phyloP scores from a whole-genome alignment of 2,888 invertebrate genomes.

The Athalia circularis region DNA sequence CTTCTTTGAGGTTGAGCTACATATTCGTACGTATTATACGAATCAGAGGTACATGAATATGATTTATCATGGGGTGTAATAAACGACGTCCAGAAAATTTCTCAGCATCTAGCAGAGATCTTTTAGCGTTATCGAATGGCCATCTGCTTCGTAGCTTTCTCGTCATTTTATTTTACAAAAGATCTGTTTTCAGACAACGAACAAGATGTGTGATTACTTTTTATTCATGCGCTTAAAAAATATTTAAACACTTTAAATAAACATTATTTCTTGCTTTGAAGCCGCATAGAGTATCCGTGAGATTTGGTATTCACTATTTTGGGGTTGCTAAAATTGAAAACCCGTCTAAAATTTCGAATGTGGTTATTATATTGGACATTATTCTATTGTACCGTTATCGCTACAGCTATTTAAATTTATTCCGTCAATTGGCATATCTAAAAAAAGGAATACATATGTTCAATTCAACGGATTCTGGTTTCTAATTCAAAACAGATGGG shows the following conservation, averaged over 20 bases:
- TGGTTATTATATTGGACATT: not conserved
- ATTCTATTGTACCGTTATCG: constrained; percentile 35
- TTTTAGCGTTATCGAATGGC: constrained; percentile 5
- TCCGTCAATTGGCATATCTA: not conserved
- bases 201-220: not conserved
- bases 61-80: not conserved
- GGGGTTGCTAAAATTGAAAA: not conserved
- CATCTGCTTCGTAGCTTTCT: constrained; percentile 35
- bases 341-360: not conserved
- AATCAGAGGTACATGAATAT: not conserved
- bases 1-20: too few relatives aligned
- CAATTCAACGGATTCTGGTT: constrained; percentile 22
- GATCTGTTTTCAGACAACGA: not conserved
- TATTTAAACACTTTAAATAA: too few relatives aligned
- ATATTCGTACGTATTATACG: not conserved
- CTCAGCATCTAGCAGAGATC: constrained; percentile 11
- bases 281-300: not conserved
- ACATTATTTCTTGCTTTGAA: too few relatives aligned
- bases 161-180: constrained; percentile 26
- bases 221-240: not conserved
- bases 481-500: constrained; percentile 16
- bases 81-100: constrained; percentile 8
- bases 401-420: constrained; percentile 9
- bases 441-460: not conserved
- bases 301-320: not conserved